phyloP scores from a whole-genome alignment of 2,888 invertebrate species.

The Cinara cedri region DNA sequence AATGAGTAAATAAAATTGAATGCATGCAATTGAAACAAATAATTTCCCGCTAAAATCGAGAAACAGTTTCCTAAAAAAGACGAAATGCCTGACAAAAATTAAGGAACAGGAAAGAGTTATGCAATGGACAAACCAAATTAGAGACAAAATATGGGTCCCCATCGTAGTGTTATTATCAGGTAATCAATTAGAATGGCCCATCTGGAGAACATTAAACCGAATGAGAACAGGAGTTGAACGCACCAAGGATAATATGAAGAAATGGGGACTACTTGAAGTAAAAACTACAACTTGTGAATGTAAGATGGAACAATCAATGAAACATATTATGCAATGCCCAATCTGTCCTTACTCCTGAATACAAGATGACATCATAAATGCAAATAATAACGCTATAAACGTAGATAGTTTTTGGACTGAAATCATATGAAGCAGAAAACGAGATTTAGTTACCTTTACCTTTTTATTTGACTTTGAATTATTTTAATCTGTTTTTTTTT shows the following conservation, averaged over 20 bases:
- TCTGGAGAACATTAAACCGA: neutral
- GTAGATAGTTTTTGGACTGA: slow-evolving; percentile 9
- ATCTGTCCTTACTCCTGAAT: neutral
- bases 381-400: neutral
- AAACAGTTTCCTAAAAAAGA: slow-evolving; percentile 6
- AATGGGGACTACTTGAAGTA: neutral
- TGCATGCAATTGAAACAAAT: neutral
- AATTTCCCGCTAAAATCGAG: neutral
- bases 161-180: neutral
- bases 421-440: slow-evolving; percentile 13
- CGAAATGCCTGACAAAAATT: neutral
- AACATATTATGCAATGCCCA: neutral
- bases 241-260: slow-evolving; percentile 3
- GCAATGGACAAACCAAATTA: slow-evolving; percentile 18
- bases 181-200: neutral
- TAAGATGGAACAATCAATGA: neutral
- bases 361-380: neutral
- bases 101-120: slow-evolving; percentile 15
- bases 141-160: slow-evolving; percentile 4
- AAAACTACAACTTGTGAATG: neutral
- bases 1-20: no score
- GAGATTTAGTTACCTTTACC: slow-evolving; percentile 6
- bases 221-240: slow-evolving; percentile 10
- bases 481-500: slow-evolving; percentile 19
- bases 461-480: slow-evolving; percentile 12